A percentile compares a stretch with the other conserved stretches of the same genome.
Evolutionary conservation across 2,888 invertebrate species (phyloP).

Genomic region (Xylophagus ater): DNA sequence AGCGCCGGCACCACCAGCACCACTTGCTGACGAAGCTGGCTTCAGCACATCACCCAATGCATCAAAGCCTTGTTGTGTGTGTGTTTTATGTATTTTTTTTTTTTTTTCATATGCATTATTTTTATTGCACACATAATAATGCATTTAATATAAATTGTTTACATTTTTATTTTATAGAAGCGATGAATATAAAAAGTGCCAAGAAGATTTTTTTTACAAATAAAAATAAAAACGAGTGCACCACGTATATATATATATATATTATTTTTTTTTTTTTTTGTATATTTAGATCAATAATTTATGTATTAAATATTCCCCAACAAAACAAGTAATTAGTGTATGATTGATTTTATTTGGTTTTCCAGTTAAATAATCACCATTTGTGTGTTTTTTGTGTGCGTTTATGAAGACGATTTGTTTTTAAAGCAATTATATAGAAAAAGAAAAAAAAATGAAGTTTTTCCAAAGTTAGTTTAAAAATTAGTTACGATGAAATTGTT

Average conservation of each 20-base stretch:
- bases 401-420: neutral
- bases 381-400: conserved; percentile 6
- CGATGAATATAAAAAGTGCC: conserved; percentile 11
- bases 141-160: too few relatives aligned
- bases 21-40: conserved; percentile 40
- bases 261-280: neutral
- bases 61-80: conserved; percentile 49
- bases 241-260: conserved; percentile 10
- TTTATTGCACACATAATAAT: conserved; percentile 7
- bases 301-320: neutral
- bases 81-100: conserved; percentile 10
- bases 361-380: conserved; percentile 6
- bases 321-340: neutral
- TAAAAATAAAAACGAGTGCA: conserved; percentile 5
- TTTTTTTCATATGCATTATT: conserved; percentile 17
- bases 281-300: neutral
- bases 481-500: neutral
- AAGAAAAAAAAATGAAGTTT: neutral
- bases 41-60: conserved; percentile 61
- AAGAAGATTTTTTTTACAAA: conserved; percentile 9
- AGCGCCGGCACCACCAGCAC: conserved; percentile 22
- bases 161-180: conserved; percentile 10
- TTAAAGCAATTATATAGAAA: neutral
- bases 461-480: conserved; percentile 5
- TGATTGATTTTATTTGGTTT: neutral